Evolutionary conservation across 2,888 invertebrate genomes (phyloP), one percentile per base, ranked within the genome.

Genomic region (Spodoptera exigua): DNA sequence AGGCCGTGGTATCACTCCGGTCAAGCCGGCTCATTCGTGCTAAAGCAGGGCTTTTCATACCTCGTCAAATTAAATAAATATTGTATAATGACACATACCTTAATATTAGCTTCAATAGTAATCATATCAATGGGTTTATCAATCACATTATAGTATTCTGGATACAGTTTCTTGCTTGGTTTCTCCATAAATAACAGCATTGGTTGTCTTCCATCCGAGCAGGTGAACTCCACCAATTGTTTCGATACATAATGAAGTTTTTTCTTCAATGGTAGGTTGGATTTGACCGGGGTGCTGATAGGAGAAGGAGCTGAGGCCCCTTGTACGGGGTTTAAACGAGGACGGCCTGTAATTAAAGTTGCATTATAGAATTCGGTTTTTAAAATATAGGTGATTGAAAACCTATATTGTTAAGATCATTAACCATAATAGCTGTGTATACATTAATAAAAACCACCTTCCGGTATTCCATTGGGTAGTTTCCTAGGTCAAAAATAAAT

Each of bases 181-280:
- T 99, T 98, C 87, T 98, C 98, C 97, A 99, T 97, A 86, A 99
- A 99, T 78, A 98, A 96, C 57, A 98, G 93, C 95, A 99, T 97
- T 0, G 98, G 97, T 77, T 97, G 96, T 12, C 99, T 95, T 0
- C 97, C 98, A 77, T 97, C 97, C 40, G 92, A 91, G 65, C 94
- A 94, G 0, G 94, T 93, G 81, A 91, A 94, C 41, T 94, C 94
- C 0, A 94, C 80, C 56, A 94, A 73, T 44, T 94, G 94, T 16
- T 90, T 98, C 75, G 98, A 98, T 52, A 99, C 95, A 54, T 95
- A 95, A 83, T 97, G 96, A 12, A 99, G 95, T 81, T 98, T 96
- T 86, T 97, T 97, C 85, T 97, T 97, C 11, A 98, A 90, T 0
- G 97, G 96, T 45, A 96, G 88, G 80, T 95, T 95, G 35, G 90